These are phyloP conservation scores for Cancer borealis DNA, from an alignment of 2,888 invertebrate species.

Conservation along the genomic window DNA sequence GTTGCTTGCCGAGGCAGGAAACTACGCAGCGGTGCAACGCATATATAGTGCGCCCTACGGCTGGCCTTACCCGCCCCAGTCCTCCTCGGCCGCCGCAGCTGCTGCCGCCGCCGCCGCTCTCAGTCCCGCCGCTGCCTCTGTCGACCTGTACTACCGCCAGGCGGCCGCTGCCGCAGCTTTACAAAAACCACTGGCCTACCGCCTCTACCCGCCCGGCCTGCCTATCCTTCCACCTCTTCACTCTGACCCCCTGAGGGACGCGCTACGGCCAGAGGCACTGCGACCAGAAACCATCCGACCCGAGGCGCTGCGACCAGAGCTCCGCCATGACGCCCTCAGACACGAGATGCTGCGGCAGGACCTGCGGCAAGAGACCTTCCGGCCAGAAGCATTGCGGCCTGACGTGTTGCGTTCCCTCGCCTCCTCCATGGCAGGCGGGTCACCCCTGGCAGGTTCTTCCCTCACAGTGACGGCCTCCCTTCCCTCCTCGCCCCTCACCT, in stretches of 20 bases:
- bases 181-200: constrained; percentile 93
- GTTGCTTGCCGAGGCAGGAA: constrained; percentile 96
- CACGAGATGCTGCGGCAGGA: constrained; percentile 72
- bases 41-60: constrained; percentile 85
- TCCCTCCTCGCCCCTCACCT: constrained; percentile 68
- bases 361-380: constrained; percentile 65
- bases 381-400: constrained; percentile 67
- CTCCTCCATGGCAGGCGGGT: constrained; percentile 58
- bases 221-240: constrained; percentile 64
- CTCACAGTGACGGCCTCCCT: constrained; percentile 72
- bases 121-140: constrained; percentile 68
- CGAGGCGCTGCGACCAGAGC: constrained; percentile 62
- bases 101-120: constrained; percentile 76
- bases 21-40: constrained; percentile 98
- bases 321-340: constrained; percentile 66
- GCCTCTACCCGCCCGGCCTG: constrained; percentile 79
- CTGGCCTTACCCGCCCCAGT: constrained; percentile 75
- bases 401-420: constrained; percentile 67
- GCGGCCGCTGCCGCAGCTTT: constrained; percentile 80
- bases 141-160: constrained; percentile 77
- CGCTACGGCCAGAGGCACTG: constrained; percentile 63
- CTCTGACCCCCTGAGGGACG: constrained; percentile 66
- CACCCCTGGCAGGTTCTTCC: constrained; percentile 60
- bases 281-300: constrained; percentile 69
- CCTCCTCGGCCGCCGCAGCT: constrained; percentile 70